Conservation (phyloP, 30 jellyfish, hydroid and myxozoan species). For the Nemopilema nomurai region DNA sequence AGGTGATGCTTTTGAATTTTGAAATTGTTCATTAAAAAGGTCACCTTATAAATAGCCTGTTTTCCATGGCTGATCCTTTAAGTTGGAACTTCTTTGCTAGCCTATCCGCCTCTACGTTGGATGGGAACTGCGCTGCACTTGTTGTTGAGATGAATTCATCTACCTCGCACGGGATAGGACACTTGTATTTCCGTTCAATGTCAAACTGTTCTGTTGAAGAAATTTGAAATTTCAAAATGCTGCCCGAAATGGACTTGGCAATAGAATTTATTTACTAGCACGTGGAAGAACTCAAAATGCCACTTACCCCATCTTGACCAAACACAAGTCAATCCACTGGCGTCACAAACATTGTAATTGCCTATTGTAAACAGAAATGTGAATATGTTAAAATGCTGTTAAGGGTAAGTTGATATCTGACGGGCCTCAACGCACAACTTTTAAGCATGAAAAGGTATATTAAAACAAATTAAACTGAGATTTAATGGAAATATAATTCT, state of each 20-base stretch:
- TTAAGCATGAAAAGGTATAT: too few relatives aligned
- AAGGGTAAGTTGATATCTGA: background rate
- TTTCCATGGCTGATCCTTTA: conserved; percentile 70
- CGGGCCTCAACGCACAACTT: too few relatives aligned
- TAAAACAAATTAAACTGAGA: too few relatives aligned
- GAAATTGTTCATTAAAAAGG: too few relatives aligned
- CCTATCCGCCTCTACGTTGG: conserved; percentile 67
- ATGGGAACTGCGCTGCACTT: conserved; percentile 69
- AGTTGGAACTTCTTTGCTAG: conserved; percentile 42
- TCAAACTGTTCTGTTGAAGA: conserved; percentile 18
- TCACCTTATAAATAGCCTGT: conserved; percentile 75
- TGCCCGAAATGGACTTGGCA: background rate
- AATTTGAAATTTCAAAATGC: background rate
- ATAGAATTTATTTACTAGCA: background rate
- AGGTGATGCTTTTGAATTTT: too few relatives aligned
- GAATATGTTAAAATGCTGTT: background rate
- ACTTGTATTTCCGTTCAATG: conserved; percentile 31
- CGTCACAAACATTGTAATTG: background rate
- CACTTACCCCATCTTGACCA: background rate
- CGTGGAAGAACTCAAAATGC: too few relatives aligned
- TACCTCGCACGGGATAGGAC: conserved; percentile 83
- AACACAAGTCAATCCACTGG: background rate
- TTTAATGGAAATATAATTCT: too few relatives aligned
- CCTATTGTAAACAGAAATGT: background rate
- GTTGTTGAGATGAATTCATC: conserved; percentile 30